Percentiles rank a stretch among this genome's conserved stretches.
These are phyloP conservation scores for Hofmannophila pseudospretella DNA, from an alignment of 2,888 invertebrate species.

Conservation along the genomic window DNA sequence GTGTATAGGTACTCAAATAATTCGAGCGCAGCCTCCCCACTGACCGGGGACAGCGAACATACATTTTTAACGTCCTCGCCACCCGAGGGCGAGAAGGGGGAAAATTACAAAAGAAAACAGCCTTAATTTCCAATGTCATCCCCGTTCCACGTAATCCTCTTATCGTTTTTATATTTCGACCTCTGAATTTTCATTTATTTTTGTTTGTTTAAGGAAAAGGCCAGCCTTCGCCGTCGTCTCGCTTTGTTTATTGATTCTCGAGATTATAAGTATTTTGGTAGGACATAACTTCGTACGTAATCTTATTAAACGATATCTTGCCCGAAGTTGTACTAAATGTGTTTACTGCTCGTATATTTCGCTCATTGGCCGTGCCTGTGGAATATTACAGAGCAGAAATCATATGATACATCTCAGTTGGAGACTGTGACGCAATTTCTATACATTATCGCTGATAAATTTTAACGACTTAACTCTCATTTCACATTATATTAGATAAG, in stretches of 20 bases:
- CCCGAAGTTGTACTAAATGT: background rate
- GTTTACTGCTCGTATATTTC: no score
- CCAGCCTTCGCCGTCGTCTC: conserved; percentile 31
- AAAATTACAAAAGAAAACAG: conserved; percentile 77
- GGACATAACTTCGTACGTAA: conserved; percentile 11
- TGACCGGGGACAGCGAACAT: conserved; percentile 55
- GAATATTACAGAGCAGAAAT: background rate
- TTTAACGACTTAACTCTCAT: no score
- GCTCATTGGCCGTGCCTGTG: no score
- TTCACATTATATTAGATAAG: no score
- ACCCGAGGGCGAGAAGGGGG: conserved; percentile 62
- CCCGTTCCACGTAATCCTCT: conserved; percentile 77
- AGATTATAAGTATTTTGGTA: conserved; percentile 27
- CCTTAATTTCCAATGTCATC: conserved; percentile 79
- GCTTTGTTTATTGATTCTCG: conserved; percentile 46
- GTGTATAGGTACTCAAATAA: conserved; percentile 29
- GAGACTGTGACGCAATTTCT: no score
- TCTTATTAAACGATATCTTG: conserved; percentile 9
- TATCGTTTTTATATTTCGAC: conserved; percentile 75
- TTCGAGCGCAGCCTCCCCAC: conserved; percentile 44
- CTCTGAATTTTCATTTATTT: conserved; percentile 77
- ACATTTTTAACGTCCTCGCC: conserved; percentile 70
- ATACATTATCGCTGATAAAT: no score
- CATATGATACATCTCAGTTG: no score
- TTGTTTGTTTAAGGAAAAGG: conserved; percentile 73